Conservation (phyloP, 2,797 vertebrate genomes). For the Poecilia picta region DNA sequence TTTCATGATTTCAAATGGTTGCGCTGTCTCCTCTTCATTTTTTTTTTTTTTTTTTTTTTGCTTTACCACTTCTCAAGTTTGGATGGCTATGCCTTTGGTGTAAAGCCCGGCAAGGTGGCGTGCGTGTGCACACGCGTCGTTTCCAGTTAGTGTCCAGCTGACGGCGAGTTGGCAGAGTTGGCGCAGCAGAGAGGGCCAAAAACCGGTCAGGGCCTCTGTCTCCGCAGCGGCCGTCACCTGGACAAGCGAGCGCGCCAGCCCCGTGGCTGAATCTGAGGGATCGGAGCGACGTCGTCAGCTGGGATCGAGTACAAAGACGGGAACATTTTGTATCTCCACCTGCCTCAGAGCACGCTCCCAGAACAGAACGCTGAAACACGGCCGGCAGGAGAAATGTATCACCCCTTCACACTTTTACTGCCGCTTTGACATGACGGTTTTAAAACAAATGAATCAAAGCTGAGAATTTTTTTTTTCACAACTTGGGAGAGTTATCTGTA, state of each 20-base stretch:
- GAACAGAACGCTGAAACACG: conserved; percentile 7
- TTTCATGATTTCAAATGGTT: conserved; percentile 44
- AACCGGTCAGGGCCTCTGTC: conserved; percentile 75
- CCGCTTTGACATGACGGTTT: neutral
- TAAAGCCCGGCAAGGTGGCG: conserved; percentile 27
- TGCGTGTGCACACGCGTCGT: conserved; percentile 36
- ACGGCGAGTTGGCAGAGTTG: conserved; percentile 72
- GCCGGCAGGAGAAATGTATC: neutral
- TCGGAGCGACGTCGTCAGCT: conserved; percentile 53
- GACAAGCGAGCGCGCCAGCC: conserved; percentile 63
- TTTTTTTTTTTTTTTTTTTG: conserved; percentile 13
- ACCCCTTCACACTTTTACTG: neutral
- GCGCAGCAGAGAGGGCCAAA: conserved; percentile 68
- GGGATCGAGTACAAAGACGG: conserved; percentile 29
- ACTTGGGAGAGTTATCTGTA: neutral
- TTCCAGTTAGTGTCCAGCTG: conserved; percentile 67
- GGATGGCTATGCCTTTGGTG: conserved; percentile 24
- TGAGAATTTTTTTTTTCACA: neutral
- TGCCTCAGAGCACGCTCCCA: conserved; percentile 17
- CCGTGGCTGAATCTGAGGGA: conserved; percentile 58
- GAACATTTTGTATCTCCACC: conserved; percentile 18
- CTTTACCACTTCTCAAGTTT: conserved; percentile 34
- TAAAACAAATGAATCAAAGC: neutral
- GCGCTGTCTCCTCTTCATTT: conserved; percentile 1
- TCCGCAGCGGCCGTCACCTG: conserved; percentile 70